Conservation (phyloP, 2,888 invertebrate species). For the Saturnia japonica region DNA sequence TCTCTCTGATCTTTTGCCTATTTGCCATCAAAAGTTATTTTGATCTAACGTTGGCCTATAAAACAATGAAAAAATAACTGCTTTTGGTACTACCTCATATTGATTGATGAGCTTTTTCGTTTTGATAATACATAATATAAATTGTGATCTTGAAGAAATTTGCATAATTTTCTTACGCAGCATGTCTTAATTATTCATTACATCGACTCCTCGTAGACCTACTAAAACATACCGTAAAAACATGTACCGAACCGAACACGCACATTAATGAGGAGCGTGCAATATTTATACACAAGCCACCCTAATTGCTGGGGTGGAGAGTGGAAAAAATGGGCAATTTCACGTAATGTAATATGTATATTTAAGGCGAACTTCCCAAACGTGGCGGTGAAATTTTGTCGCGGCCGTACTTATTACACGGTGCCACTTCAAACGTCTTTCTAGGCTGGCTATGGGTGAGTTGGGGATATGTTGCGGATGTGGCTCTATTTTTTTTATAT, state of each 20-base stretch:
- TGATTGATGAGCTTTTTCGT: too few relatives aligned
- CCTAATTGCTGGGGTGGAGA: constrained; percentile 83
- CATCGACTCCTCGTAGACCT: constrained; percentile 66
- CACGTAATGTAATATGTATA: constrained; percentile 82
- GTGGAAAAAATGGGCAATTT: constrained; percentile 83
- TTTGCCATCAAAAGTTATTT: background rate
- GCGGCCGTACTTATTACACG: constrained; percentile 73
- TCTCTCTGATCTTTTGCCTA: background rate
- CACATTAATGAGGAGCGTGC: constrained; percentile 80
- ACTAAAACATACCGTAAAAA: constrained; percentile 70
- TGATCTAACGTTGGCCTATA: background rate
- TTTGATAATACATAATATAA: background rate
- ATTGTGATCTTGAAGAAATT: background rate
- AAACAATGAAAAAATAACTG: background rate
- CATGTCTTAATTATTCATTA: constrained; percentile 79
- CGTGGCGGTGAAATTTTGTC: constrained; percentile 71
- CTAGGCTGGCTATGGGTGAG: constrained; percentile 46
- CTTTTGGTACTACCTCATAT: background rate
- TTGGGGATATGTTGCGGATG: constrained; percentile 38
- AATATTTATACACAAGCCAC: constrained; percentile 81
- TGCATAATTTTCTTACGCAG: constrained; percentile 42
- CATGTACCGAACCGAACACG: constrained; percentile 77
- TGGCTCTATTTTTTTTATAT: constrained; percentile 45
- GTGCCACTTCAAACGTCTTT: constrained; percentile 77
- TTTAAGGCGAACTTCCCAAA: constrained; percentile 77